A percentile compares a stretch with the other conserved stretches of the same genome.
Evolutionary conservation across 1,140 invertebrate species (phyloP).

Genomic region (Diabrotica undecimpunctata): DNA sequence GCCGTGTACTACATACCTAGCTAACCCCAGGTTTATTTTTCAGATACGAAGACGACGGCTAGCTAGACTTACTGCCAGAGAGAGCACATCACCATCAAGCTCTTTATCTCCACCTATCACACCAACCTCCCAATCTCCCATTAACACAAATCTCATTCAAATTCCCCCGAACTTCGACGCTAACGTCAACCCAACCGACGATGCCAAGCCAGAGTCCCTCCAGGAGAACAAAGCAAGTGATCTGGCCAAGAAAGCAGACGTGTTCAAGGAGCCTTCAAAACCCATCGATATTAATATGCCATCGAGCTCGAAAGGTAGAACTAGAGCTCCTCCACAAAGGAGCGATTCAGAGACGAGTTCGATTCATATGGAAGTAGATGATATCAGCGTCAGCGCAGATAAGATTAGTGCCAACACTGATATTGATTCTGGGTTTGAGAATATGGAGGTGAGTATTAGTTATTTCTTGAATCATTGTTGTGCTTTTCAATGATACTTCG

Average conservation of each 20-base stretch:
- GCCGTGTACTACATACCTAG: too few species aligned
- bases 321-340: slow-evolving; percentile 34
- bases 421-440: slow-evolving; percentile 72
- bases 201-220: slow-evolving; percentile 9
- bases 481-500: too few species aligned
- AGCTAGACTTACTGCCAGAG: slow-evolving; percentile 58
- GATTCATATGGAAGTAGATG: slow-evolving; percentile 58
- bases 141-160: slow-evolving; percentile 36
- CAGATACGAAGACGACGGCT: slow-evolving; percentile 67
- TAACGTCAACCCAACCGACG: slow-evolving; percentile 25
- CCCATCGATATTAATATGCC: slow-evolving; percentile 41
- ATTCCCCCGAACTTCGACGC: slow-evolving; percentile 39
- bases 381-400: slow-evolving; percentile 48
- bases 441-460: slow-evolving; percentile 61
- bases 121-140: slow-evolving; percentile 41
- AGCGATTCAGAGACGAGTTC: slow-evolving; percentile 46
- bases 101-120: slow-evolving; percentile 42
- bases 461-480: neutral
- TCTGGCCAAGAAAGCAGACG: slow-evolving; percentile 22
- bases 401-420: slow-evolving; percentile 56
- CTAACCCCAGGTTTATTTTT: slow-evolving; percentile 19
- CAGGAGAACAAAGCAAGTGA: slow-evolving; percentile 14
- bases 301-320: slow-evolving; percentile 34
- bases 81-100: slow-evolving; percentile 44
- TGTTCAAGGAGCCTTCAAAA: slow-evolving; percentile 42